A percentile compares a stretch with the other conserved stretches of the same genome.
Conservation (phyloP, 1,140 invertebrate species). For the Papilio machaon region DNA sequence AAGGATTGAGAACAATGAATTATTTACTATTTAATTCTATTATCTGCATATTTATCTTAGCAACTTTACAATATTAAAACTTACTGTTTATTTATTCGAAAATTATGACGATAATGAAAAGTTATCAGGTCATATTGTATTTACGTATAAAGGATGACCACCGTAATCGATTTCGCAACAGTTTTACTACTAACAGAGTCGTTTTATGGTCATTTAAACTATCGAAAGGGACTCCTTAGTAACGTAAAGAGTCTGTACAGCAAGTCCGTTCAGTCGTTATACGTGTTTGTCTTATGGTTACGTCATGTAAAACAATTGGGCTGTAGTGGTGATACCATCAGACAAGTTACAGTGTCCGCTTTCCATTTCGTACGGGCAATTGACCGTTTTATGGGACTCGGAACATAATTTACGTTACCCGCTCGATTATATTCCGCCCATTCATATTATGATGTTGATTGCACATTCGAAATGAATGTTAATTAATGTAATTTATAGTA, state of each 20-base stretch:
- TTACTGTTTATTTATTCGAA: too few relatives aligned
- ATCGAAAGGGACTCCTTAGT: too few relatives aligned
- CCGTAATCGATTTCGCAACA: neutral
- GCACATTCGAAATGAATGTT: constrained; percentile 25
- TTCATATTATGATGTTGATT: constrained; percentile 30
- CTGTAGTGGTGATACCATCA: constrained; percentile 4
- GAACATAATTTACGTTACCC: constrained; percentile 9
- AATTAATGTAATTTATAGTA: constrained; percentile 37
- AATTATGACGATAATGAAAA: too few relatives aligned
- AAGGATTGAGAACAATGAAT: too few relatives aligned
- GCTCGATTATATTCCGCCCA: constrained; percentile 19
- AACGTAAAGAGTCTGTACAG: neutral
- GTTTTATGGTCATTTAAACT: too few relatives aligned
- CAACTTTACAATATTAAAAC: too few relatives aligned
- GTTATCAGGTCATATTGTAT: too few relatives aligned
- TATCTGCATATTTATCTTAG: too few relatives aligned
- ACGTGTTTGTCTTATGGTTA: constrained; percentile 39
- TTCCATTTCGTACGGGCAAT: constrained; percentile 58
- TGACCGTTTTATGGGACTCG: constrained; percentile 34
- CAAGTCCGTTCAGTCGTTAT: neutral
- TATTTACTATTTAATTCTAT: too few relatives aligned
- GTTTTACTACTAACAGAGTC: neutral
- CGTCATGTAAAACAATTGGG: constrained; percentile 43
- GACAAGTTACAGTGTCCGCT: constrained; percentile 56
- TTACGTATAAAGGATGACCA: neutral